Evolutionary conservation across 1,140 invertebrate species (phyloP).

Genomic region (Leptoteleia sp.): DNA sequence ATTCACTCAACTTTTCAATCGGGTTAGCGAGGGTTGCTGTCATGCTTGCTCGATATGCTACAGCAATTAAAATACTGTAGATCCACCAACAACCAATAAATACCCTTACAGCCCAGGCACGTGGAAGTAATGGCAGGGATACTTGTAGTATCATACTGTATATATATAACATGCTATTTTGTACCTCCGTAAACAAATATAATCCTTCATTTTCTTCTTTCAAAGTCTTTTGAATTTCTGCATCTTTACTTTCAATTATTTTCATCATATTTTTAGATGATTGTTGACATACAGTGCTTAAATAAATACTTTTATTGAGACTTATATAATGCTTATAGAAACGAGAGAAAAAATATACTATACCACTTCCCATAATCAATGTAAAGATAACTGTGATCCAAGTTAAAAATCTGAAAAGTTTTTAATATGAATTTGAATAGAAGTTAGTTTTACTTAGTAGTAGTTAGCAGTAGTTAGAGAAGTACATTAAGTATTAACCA

Average conservation of each 20-base stretch:
- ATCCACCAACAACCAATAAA: conserved; percentile 93
- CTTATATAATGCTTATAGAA: conserved; percentile 76
- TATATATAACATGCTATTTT: conserved; percentile 88
- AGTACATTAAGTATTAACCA: too few relatives aligned
- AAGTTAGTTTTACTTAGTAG: too few relatives aligned
- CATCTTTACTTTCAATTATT: conserved; percentile 12
- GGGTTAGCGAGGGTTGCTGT: conserved; percentile 91
- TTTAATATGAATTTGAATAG: conserved; percentile 46
- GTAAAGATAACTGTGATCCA: conserved; percentile 84
- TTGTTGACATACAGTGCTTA: not conserved
- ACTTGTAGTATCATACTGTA: conserved; percentile 90
- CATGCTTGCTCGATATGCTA: conserved; percentile 90
- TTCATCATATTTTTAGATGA: not conserved
- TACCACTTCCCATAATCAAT: conserved; percentile 82
- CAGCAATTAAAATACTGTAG: conserved; percentile 89
- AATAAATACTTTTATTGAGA: conserved; percentile 61
- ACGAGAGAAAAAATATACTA: conserved; percentile 82
- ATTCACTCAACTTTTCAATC: conserved; percentile 82
- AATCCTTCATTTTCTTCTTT: conserved; percentile 76
- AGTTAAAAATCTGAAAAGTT: conserved; percentile 82
- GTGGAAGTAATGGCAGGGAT: conserved; percentile 87
- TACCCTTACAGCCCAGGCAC: conserved; percentile 88
- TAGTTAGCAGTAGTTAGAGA: too few relatives aligned
- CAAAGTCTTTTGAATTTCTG: conserved; percentile 40
- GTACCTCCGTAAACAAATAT: conserved; percentile 86